Conservation (phyloP, 2,113 vertebrate genomes). For the Oreochromis spilurus region DNA sequence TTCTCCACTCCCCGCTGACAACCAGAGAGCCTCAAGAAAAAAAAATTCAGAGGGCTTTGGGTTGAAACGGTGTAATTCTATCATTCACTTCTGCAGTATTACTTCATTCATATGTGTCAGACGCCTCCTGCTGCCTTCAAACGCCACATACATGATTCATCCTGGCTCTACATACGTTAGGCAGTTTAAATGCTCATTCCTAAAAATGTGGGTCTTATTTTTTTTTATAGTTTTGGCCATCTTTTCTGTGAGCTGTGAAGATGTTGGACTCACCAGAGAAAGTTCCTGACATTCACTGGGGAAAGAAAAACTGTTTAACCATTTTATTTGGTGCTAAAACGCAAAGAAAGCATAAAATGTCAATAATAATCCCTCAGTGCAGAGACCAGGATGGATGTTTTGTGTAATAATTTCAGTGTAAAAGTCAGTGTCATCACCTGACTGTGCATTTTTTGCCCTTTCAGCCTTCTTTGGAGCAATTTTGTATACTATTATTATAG, state of each 20-base stretch:
- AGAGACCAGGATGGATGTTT: neutral
- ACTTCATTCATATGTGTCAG: slow-evolving; percentile 30
- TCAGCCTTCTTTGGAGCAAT: neutral
- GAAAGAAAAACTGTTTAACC: neutral
- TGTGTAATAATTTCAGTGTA: neutral
- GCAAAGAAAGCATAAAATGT: neutral
- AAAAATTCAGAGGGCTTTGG: neutral
- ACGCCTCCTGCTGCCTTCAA: neutral
- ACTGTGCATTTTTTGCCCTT: neutral
- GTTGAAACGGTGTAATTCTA: slow-evolving; percentile 42
- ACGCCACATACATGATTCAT: neutral
- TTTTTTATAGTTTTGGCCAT: neutral
- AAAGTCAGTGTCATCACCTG: neutral
- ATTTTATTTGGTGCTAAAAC: neutral
- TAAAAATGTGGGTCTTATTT: neutral
- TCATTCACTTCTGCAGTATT: slow-evolving; percentile 43
- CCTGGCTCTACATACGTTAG: neutral
- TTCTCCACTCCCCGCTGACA: neutral
- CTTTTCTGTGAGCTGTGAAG: neutral
- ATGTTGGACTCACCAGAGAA: neutral
- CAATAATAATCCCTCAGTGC: neutral
- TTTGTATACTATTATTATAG: neutral
- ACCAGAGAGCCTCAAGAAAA: slow-evolving; percentile 15
- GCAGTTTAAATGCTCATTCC: neutral
- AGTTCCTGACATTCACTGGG: neutral